Evolutionary conservation across 2,888 invertebrate genomes (phyloP), one percentile per base, ranked within the genome.

Genomic region (Melinaea menophilus): DNA sequence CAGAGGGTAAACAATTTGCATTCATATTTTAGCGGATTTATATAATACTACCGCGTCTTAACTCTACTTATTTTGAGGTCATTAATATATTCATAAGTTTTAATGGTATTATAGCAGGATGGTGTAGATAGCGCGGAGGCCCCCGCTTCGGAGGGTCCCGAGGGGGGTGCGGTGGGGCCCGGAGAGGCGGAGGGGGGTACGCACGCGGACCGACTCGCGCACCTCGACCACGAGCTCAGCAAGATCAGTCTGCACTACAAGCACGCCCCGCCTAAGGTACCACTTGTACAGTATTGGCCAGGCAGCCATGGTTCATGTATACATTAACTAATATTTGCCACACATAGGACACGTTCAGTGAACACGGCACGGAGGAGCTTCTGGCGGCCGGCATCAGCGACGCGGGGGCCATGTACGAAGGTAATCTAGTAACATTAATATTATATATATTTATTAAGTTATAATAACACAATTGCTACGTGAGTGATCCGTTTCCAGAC

Each of bases 181-280:
- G 66, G 63, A 54, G 69, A 71, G 34, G 78, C 63, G 46, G 75
- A 72, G 22, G 76, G 69, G 12, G 75, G 71, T 47, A 77, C 84
- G 62, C 90, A 91, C 84, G 90, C 86, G 51, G 88, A 90, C 45
- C 88, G 91, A 68, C 78, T 93, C 22, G 87, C 91, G 3, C 92
- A 92, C 71, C 84, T 93, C 41, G 93, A 93, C 80, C 92, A 91
- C 78, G 92, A 93, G 82, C 89, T 93, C 73, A 92, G 92, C 78
- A 92, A 92, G 85, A 93, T 93, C 79, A 91, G 92, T 64, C 84
- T 91, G 75, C 90, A 92, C 75, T 89, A 91, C 80, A 86, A 89
- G 68, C 85, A 88, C 61, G 69, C 75, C 68, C 82, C 80, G 70
- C 79, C 82, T 68, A 88, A 88, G 85, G 87, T 85, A 57, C 12